Percentiles rank a stretch among this genome's conserved stretches.
Evolutionary conservation across 2,888 invertebrate species (phyloP).

Genomic region (Megamerina dolium): DNA sequence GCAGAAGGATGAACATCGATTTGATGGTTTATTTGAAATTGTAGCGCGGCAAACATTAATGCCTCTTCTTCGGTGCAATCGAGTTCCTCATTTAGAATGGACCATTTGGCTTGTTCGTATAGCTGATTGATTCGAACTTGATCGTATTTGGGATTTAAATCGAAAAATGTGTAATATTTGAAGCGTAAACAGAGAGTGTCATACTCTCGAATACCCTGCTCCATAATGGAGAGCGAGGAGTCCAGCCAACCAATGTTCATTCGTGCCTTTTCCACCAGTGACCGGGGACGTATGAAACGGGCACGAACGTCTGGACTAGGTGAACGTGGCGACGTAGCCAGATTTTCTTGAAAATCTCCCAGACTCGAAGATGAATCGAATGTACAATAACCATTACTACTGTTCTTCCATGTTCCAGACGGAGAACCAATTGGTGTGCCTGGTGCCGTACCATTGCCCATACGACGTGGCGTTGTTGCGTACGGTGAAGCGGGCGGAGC

Average conservation of each 20-base stretch:
- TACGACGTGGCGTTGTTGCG: constrained; percentile 45
- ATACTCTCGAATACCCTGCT: constrained; percentile 93
- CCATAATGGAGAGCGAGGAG: constrained; percentile 96
- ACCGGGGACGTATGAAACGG: constrained; percentile 75
- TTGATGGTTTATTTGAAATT: constrained; percentile 89
- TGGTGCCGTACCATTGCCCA: constrained; percentile 49
- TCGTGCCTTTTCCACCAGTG: constrained; percentile 82
- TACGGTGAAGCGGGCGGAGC: constrained; percentile 50
- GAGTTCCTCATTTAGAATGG: constrained; percentile 92
- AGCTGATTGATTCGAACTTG: constrained; percentile 94
- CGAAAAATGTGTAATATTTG: constrained; percentile 97
- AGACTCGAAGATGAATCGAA: constrained; percentile 49
- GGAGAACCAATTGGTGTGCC: constrained; percentile 74
- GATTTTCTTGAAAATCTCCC: constrained; percentile 52
- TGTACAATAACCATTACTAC: constrained; percentile 43
- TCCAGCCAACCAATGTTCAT: constrained; percentile 97
- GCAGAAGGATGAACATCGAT: constrained; percentile 39
- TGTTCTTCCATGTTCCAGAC: constrained; percentile 53
- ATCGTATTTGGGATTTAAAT: constrained; percentile 93
- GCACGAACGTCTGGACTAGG: constrained; percentile 74
- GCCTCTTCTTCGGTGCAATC: constrained; percentile 99
- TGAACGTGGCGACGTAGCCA: constrained; percentile 80
- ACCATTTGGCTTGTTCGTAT: constrained; percentile 98
- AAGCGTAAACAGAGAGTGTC: constrained; percentile 87
- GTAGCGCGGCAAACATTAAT: constrained; percentile 91